phyloP scores from a whole-genome alignment of 2,113 vertebrate genomes.

The Asarcornis scutulata region DNA sequence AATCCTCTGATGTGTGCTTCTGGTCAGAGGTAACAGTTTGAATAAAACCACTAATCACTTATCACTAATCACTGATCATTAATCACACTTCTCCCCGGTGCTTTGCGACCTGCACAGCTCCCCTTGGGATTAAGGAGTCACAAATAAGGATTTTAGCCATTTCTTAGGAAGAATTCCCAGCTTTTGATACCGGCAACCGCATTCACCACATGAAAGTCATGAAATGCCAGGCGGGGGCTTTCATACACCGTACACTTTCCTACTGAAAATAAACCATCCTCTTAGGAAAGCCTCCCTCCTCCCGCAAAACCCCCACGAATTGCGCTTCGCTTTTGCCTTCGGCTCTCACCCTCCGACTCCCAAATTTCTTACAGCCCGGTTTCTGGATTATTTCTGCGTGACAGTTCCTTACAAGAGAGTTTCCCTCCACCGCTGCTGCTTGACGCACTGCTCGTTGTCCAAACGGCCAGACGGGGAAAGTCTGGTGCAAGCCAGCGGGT shows the following conservation, averaged over 20 bases:
- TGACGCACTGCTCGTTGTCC: slow-evolving; percentile 8
- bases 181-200: slow-evolving; percentile 50
- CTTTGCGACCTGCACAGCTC: slow-evolving; percentile 70
- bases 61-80: slow-evolving; percentile 84
- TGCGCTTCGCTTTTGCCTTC: not conserved
- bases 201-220: slow-evolving; percentile 22
- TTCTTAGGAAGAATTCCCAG: slow-evolving; percentile 31
- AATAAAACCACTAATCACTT: slow-evolving; percentile 87
- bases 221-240: not conserved
- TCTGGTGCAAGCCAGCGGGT: not conserved
- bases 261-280: not conserved
- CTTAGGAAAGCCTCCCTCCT: slow-evolving; percentile 8
- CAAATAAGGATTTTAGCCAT: slow-evolving; percentile 73
- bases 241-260: not conserved
- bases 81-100: slow-evolving; percentile 79
- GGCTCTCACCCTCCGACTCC: not conserved
- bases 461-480: not conserved
- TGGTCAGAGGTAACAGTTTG: slow-evolving; percentile 88
- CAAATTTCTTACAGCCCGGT: not conserved
- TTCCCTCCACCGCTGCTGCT: slow-evolving; percentile 22
- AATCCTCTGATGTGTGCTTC: slow-evolving; percentile 86
- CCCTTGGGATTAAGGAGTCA: slow-evolving; percentile 67
- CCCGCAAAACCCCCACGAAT: slow-evolving; percentile 35
- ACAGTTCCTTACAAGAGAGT: not conserved
- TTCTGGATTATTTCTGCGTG: not conserved